Evolutionary conservation across 2,888 invertebrate species (phyloP).

Genomic region (Brenthis hecate): DNA sequence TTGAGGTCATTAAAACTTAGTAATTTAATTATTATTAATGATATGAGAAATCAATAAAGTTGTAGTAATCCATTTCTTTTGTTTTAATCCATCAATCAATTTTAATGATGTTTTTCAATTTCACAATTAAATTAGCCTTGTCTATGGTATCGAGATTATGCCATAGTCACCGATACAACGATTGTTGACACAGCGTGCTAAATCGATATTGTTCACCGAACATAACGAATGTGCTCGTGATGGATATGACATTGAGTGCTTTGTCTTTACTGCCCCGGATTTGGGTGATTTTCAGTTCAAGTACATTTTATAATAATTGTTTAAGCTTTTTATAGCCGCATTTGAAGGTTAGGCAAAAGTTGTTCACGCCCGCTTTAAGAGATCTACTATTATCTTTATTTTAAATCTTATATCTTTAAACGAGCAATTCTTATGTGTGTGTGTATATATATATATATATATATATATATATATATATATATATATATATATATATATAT

Average conservation of each 20-base stretch:
- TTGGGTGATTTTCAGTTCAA: slow-evolving; percentile 68
- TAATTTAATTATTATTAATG: slow-evolving; percentile 16
- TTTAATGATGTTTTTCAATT: slow-evolving; percentile 41
- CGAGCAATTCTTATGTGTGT: no score
- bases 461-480: no score
- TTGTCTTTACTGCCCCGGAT: slow-evolving; percentile 74
- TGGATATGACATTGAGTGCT: slow-evolving; percentile 65
- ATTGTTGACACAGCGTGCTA: slow-evolving; percentile 59
- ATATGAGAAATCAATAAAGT: slow-evolving; percentile 8
- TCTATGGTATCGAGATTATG: slow-evolving; percentile 49
- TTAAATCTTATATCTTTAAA: not conserved
- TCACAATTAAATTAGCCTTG: slow-evolving; percentile 40
- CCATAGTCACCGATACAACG: slow-evolving; percentile 55
- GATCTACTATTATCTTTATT: not conserved
- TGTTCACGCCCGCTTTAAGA: not conserved
- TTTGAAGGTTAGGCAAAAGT: slow-evolving; percentile 32
- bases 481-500: no score
- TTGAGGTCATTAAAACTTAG: no score
- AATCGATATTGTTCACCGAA: slow-evolving; percentile 49
- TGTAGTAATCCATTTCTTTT: slow-evolving; percentile 20
- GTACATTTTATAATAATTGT: slow-evolving; percentile 46
- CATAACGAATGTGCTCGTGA: slow-evolving; percentile 69
- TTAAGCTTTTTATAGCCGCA: slow-evolving; percentile 40
- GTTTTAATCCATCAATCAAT: slow-evolving; percentile 23
- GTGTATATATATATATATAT: no score